These are phyloP conservation scores for Lathronympha strigana DNA, from an alignment of 2,888 invertebrate species.

Conservation along the genomic window DNA sequence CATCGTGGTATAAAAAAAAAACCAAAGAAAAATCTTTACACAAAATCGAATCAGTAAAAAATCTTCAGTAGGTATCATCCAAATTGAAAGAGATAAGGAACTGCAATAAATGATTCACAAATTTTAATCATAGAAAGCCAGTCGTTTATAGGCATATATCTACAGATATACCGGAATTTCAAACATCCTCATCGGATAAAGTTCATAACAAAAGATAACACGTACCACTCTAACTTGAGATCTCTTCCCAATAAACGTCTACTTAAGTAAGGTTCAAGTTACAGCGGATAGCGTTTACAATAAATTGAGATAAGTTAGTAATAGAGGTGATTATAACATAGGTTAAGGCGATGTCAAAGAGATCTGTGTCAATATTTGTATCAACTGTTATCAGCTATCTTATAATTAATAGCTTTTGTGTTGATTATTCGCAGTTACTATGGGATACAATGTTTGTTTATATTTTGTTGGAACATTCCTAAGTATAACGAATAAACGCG, in stretches of 20 bases:
- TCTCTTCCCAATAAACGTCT: too few relatives aligned
- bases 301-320: slow-evolving; percentile 60
- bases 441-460: slow-evolving; percentile 53
- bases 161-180: slow-evolving; percentile 31
- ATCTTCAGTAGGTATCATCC: neutral
- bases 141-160: slow-evolving; percentile 20
- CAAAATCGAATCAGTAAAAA: too few relatives aligned
- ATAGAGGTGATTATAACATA: slow-evolving; percentile 55
- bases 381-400: slow-evolving; percentile 53
- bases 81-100: neutral
- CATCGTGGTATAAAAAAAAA: too few relatives aligned
- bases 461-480: slow-evolving; percentile 15
- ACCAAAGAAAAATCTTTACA: too few relatives aligned
- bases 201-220: slow-evolving; percentile 39
- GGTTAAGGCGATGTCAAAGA: slow-evolving; percentile 77
- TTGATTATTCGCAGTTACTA: slow-evolving; percentile 58
- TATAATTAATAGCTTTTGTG: slow-evolving; percentile 58
- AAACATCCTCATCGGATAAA: slow-evolving; percentile 40
- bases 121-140: slow-evolving; percentile 6
- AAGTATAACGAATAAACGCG: neutral
- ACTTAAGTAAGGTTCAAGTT: slow-evolving; percentile 42
- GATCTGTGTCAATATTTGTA: slow-evolving; percentile 81
- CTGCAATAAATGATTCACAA: neutral
- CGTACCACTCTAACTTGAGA: slow-evolving; percentile 4
- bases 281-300: slow-evolving; percentile 51